Evolutionary conservation across 2,797 vertebrate genomes (phyloP).

Genomic region (Squalus acanthias): DNA sequence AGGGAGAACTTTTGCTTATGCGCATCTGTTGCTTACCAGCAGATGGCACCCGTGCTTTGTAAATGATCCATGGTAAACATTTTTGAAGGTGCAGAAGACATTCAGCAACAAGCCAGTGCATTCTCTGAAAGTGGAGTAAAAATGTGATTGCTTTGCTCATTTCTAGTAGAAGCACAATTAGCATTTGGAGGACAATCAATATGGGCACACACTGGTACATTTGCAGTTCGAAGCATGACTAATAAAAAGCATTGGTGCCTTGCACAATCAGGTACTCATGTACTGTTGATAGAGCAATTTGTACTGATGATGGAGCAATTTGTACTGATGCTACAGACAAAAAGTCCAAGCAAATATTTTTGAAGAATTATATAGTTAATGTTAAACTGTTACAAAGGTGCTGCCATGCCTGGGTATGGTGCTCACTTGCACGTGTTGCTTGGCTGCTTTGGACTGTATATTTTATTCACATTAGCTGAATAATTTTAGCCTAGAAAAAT

Average conservation of each 20-base stretch:
- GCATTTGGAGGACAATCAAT: slow-evolving; percentile 2
- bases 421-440: neutral
- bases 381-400: neutral
- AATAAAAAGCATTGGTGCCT: neutral
- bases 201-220: neutral
- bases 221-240: neutral
- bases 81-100: neutral
- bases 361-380: neutral
- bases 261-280: neutral
- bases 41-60: neutral
- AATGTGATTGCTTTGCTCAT: neutral
- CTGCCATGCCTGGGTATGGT: neutral
- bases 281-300: neutral
- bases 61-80: neutral
- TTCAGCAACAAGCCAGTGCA: neutral
- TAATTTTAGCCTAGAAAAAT: neutral
- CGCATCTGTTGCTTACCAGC: neutral
- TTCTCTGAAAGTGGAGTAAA: neutral
- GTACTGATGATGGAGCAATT: neutral
- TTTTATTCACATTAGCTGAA: neutral
- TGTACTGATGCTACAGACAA: neutral
- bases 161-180: neutral
- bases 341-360: neutral
- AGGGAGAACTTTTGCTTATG: neutral
- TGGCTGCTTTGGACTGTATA: neutral